Evolutionary conservation across 1,140 invertebrate genomes (phyloP).

Genomic region (Babylonia areolata): DNA sequence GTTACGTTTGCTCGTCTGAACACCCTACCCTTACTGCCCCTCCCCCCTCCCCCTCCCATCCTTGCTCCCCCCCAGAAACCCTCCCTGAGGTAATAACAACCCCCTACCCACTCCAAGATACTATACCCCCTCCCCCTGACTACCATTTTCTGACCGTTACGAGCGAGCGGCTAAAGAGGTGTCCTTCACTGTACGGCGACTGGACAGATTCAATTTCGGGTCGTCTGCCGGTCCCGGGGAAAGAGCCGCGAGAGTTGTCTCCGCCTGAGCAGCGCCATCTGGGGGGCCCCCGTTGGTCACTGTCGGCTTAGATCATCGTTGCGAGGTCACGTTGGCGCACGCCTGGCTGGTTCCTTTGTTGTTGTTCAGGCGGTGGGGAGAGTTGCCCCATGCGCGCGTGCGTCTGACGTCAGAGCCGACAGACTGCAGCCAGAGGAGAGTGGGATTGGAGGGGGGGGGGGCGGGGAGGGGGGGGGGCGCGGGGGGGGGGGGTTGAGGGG

Average conservation of each 20-base stretch:
- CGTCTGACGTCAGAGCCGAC: no score
- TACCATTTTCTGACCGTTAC: not conserved
- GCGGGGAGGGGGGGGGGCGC: not conserved
- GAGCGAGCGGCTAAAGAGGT: not conserved
- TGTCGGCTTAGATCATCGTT: slow-evolving; percentile 7
- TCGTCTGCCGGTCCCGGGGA: not conserved
- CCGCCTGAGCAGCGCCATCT: slow-evolving; percentile 1
- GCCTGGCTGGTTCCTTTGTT: not conserved
- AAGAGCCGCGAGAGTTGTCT: not conserved
- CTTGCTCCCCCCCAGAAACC: no score
- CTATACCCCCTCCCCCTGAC: no score
- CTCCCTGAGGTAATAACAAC: no score
- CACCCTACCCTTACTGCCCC: no score
- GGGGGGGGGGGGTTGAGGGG: no score
- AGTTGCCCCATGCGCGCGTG: no score
- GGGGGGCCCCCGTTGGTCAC: not conserved
- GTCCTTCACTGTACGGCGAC: not conserved
- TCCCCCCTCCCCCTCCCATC: no score
- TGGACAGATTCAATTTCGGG: not conserved
- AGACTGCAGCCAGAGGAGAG: no score
- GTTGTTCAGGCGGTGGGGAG: not conserved
- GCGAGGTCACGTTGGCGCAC: not conserved
- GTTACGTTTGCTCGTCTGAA: no score
- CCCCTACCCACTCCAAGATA: no score
- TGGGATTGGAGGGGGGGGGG: not conserved